Base-by-base conservation (phyloP, 2,888 invertebrate species). In the Zele albiditarsus region DNA sequence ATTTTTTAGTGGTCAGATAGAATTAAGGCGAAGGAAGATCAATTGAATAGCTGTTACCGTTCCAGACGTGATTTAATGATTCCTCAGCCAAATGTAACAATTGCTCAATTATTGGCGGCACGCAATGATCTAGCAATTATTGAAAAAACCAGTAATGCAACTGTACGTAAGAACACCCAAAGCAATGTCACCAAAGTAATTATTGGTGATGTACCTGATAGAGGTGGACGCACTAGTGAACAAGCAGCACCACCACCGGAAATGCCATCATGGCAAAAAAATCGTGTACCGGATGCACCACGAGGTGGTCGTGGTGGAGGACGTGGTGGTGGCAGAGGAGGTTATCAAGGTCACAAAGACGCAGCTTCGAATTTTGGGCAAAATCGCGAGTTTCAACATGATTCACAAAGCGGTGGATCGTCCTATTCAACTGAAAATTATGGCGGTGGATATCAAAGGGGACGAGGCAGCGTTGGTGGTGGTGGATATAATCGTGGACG, bases 241-340 rank as follows among this genome's bases (percentile, higher is more conserved):
- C 94, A 96, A 83, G 95, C 96, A 78, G 94, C 97, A 0, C 98
- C 98, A 0, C 97, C 98, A 0, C 98, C 98, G 0, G 98, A 98
- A 90, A 98, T 98, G 97, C 98, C 98, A 0, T 94, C 97, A 0
- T 98, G 98, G 96, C 94, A 94, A 85, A 95, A 96, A 84, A 91
- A 92, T 70, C 91, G 92, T 49, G 90, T 91, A 0, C 84, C 91
- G 42, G 79, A 76, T 65, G 91, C 91, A 42, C 90, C 91, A 14
- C 83, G 88, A 20, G 84, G 80, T 16, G 76, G 80, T 46, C 63
- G 78, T 33, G 75, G 82, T n/a, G 83, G 84, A n/a, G 81, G 85
- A 23, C 76, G 86, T 8, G 82, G 86, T 20, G 82, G 85, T 12
- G 81, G 85, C 0, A 83, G 84, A 4, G 80, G 82, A 4, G 77